Evolutionary conservation across 1,140 invertebrate species (phyloP).

Genomic region (Acromyrmex heyeri): DNA sequence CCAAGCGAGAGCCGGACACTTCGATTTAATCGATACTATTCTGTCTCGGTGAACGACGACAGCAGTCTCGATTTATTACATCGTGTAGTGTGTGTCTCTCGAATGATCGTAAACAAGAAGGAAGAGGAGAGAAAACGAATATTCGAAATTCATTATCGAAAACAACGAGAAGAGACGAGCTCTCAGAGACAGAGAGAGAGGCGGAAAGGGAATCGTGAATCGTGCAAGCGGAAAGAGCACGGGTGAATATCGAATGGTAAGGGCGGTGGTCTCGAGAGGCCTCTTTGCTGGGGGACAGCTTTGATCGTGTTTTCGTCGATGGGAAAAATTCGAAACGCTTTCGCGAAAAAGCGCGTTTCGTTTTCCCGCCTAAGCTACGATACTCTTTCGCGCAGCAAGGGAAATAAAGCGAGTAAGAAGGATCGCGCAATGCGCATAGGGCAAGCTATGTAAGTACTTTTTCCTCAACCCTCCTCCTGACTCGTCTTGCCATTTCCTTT

Average conservation of each 20-base stretch:
- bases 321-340: constrained; percentile 69
- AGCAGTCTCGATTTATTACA: neutral
- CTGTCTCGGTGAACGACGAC: neutral
- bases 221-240: neutral
- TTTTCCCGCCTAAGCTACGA: constrained; percentile 54
- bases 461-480: neutral
- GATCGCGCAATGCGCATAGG: constrained; percentile 18
- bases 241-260: constrained; percentile 21
- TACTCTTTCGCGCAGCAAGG: neutral
- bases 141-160: constrained; percentile 48
- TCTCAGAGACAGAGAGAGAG: neutral
- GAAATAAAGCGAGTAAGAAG: constrained; percentile 35
- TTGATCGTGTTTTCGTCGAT: constrained; percentile 70
- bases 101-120: neutral
- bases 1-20: neutral
- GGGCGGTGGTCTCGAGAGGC: constrained; percentile 52
- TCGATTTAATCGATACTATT: constrained; percentile 25
- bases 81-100: neutral
- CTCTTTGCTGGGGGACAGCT: constrained; percentile 60
- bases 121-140: neutral
- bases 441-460: constrained; percentile 22
- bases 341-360: constrained; percentile 59
- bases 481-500: neutral
- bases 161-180: neutral
- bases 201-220: constrained; percentile 17